Base-by-base conservation (phyloP, 2,797 vertebrate species). In the Cyclura pinguis region DNA sequence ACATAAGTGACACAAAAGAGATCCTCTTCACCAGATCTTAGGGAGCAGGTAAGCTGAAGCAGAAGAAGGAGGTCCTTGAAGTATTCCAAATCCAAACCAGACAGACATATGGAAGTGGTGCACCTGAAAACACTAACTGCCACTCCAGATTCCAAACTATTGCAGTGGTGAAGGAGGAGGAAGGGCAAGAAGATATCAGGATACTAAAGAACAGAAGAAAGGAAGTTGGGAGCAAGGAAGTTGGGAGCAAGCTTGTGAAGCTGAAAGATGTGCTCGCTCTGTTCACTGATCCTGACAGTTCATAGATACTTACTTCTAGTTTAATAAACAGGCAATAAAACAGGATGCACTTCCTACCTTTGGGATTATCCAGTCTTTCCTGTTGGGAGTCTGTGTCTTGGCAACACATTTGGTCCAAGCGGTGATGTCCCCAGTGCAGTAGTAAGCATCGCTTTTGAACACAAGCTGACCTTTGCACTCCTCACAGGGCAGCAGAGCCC, bases 381-480 rank as follows among this genome's bases (percentile, higher is more conserved):
- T 98, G 86, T 91, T 89, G 27, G 99, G 99, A 2, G 91, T 98
- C 94, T 98, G 96, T 0, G 98, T 99, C 97, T 98, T 99, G 95
- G 98, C 98, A 92, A 98, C 98, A 29, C 99, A 99, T 94, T 99
- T 99, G 14, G 99, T 99, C 99, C 99, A 99, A 89, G 98, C 98
- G 4, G 99, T 99, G 94, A 99, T 98, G 88, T 99, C 97, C 12
- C 99, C 99, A 0, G 97, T 98, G 50, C 99, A 99, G 95, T 98
- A 98, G 67, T 99, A 99, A 0, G 98, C 98, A 0, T 99, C 98
- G 0, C 98, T 98, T 96, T 98, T 99, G 95, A 99, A 99, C 91
- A 99, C 98, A 95, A 99, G 97, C 96, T 99, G 99, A 27, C 99
- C 99, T 0, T 94, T 95, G 95, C 99, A 99, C 85, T 98, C 97